Evolutionary conservation across 2,113 vertebrate genomes (phyloP), one percentile per base, ranked within the genome.

Genomic region (Excalfactoria chinensis): DNA sequence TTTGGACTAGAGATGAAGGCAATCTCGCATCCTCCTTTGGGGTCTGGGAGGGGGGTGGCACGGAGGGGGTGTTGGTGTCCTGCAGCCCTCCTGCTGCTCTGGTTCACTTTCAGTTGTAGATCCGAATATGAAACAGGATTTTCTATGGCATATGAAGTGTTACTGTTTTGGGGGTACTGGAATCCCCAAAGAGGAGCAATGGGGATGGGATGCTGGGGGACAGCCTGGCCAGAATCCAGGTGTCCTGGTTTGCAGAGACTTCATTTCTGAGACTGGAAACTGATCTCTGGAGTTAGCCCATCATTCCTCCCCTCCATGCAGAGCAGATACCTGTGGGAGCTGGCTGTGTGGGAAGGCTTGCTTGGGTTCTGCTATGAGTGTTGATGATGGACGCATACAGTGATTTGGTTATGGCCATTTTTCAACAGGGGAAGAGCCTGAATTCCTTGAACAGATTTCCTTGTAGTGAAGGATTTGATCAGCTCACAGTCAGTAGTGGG

Each of bases 381-480:
- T 14, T 64, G 74, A 4, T 13, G 64, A 41, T 17, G 28, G 69
- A 35, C 26, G 22, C 26, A 3, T n/a, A 13, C 3, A 19, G 72
- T 70, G 71, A 8, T 22, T 12, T 16, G 15, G 18, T 44, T 62
- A 22, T 28, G 35, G 58, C 26, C 34, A 35, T 6, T 59, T 46
- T 59, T 43, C 55, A 25, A 21, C n/a, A 0, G 8, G 75, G 32
- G n/a, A 40, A 43, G 15, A 16, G 37, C 13, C 41, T 67, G 75
- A 60, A 49, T 89, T 72, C 44, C 28, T 11, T 9, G 41, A 18
- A 4, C 28, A 55, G 13, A n/a, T 58, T 70, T 73, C 13, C 25
- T 30, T 0, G 0, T 11, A 23, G 66, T 8, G 51, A 37, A 41
- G 16, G 67, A 56, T 30, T 46, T 1, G 0, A 1, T 21, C 4